phyloP scores from a whole-genome alignment of 2,113 vertebrate species.

The Gavia stellata region DNA sequence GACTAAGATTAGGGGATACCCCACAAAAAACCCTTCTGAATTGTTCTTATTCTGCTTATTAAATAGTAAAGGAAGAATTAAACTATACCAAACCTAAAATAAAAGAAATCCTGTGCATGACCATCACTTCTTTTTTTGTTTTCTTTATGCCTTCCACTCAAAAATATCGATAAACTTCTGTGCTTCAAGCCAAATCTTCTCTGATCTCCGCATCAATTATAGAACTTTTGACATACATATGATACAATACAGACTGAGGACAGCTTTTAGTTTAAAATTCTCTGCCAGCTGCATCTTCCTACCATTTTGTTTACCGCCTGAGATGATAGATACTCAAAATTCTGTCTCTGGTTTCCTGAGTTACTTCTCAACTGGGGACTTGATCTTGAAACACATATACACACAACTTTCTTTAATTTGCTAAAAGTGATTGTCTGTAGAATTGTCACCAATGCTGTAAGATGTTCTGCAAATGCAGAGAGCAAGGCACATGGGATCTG shows the following conservation, averaged over 20 bases:
- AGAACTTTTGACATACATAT: not conserved
- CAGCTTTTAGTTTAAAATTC: not conserved
- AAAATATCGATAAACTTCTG: not conserved
- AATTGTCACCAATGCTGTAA: not conserved
- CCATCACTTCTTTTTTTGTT: not conserved
- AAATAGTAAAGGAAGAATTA: not conserved
- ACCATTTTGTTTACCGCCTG: not conserved
- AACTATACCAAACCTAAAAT: not conserved
- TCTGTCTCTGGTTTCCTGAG: not conserved
- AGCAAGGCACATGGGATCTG: not conserved
- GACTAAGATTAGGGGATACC: not conserved
- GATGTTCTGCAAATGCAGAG: conserved; percentile 1
- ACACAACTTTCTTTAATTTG: not conserved
- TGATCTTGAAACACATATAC: not conserved
- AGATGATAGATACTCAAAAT: not conserved
- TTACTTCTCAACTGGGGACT: not conserved
- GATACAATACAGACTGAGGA: not conserved
- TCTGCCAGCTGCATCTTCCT: not conserved
- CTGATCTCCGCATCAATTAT: not conserved
- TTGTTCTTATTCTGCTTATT: not conserved
- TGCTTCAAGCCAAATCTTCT: not conserved
- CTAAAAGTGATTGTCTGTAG: not conserved
- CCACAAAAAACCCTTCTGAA: not conserved
- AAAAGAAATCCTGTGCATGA: not conserved
- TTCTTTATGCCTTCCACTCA: not conserved